A percentile compares a stretch with the other conserved stretches of the same genome.
Evolutionary conservation across 2,888 invertebrate genomes (phyloP).

Genomic region (Cephus runcator): DNA sequence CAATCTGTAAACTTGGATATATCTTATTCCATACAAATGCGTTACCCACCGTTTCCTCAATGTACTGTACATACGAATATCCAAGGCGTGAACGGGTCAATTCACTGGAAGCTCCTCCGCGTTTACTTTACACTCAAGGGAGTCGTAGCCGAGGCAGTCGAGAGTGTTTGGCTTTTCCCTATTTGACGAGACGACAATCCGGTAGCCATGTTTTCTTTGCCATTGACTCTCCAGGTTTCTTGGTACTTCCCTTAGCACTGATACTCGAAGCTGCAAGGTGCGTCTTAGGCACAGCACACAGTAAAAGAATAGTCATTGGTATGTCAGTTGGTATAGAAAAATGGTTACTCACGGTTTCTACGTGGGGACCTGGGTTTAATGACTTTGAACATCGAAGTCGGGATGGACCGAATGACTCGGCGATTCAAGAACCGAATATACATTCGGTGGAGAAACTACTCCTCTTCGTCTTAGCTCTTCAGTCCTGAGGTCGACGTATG

Average conservation of each 20-base stretch:
- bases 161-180: conserved; percentile 13
- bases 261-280: too few relatives aligned
- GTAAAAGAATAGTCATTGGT: too few relatives aligned
- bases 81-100: conserved; percentile 10
- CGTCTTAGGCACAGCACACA: too few relatives aligned
- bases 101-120: conserved; percentile 6
- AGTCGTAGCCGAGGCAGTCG: background rate
- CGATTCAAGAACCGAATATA: background rate
- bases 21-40: too few relatives aligned
- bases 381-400: background rate
- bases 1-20: too few relatives aligned
- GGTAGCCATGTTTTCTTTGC: conserved; percentile 24
- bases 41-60: too few relatives aligned
- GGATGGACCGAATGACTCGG: background rate
- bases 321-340: too few relatives aligned
- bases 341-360: too few relatives aligned
- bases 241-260: background rate
- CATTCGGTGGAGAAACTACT: too few relatives aligned
- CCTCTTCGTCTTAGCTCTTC: too few relatives aligned
- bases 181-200: conserved; percentile 24
- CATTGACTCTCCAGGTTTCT: conserved; percentile 6
- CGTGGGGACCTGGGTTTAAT: background rate
- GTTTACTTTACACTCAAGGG: conserved; percentile 11
- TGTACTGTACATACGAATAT: too few relatives aligned
- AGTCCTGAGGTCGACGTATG: too few relatives aligned